phyloP scores from a whole-genome alignment of 2,113 vertebrate species.

The Amazona vittata region DNA sequence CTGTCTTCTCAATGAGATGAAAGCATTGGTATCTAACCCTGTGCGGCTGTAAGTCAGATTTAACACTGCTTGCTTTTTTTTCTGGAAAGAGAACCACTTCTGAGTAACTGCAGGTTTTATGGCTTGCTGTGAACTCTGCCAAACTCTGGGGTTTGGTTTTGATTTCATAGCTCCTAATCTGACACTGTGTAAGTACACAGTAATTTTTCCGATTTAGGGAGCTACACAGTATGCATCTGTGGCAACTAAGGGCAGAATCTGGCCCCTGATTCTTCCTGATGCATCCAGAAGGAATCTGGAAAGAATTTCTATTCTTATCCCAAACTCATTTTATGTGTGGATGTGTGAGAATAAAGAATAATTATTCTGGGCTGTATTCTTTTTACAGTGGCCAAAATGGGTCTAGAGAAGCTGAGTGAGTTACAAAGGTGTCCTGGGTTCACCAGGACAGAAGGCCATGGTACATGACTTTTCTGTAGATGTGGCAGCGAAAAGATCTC shows the following conservation, averaged over 20 bases:
- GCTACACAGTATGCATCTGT: neutral
- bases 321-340: neutral
- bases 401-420: neutral
- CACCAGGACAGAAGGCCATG: neutral
- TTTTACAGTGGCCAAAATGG: neutral
- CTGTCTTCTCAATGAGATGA: neutral
- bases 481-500: neutral
- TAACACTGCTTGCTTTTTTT: neutral
- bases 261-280: neutral
- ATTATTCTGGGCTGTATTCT: neutral
- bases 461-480: neutral
- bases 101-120: neutral
- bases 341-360: neutral
- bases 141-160: neutral
- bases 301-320: neutral
- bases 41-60: neutral
- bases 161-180: conserved; percentile 3
- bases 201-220: neutral
- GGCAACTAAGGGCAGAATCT: neutral
- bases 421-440: neutral
- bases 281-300: neutral
- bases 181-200: neutral
- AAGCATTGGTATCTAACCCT: neutral
- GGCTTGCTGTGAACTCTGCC: neutral
- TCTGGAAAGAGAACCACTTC: neutral